A percentile compares a stretch with the other conserved stretches of the same genome.
Evolutionary conservation across 1,140 invertebrate genomes (phyloP).

Genomic region (Cydia fagiglandana): DNA sequence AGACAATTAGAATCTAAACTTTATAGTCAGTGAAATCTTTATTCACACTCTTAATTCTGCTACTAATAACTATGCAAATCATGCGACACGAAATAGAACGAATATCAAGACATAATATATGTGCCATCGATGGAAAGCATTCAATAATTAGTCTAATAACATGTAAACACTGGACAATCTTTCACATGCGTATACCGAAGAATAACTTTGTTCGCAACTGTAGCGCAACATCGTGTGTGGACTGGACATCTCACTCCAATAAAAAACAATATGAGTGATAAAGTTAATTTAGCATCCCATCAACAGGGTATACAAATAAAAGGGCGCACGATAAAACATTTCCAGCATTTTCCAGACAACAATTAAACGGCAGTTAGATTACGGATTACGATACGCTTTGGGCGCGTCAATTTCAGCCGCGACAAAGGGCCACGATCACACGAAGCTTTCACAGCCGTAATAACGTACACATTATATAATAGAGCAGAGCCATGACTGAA

Average conservation of each 20-base stretch:
- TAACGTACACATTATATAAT: constrained; percentile 9
- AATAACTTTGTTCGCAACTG: too few species aligned
- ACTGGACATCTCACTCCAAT: not conserved
- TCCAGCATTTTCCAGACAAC: constrained; percentile 8
- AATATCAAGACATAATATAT: too few species aligned
- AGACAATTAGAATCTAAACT: too few species aligned
- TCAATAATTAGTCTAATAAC: too few species aligned
- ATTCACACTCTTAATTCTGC: too few species aligned
- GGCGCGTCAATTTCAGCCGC: constrained; percentile 20
- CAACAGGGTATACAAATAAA: constrained; percentile 6
- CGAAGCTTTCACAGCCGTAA: constrained; percentile 14
- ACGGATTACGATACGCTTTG: constrained; percentile 23
- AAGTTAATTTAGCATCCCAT: not conserved
- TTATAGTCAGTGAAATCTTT: too few species aligned
- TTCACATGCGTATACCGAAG: too few species aligned
- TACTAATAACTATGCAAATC: too few species aligned
- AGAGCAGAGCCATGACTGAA: not conserved
- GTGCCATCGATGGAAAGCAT: too few species aligned
- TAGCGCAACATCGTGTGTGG: too few species aligned
- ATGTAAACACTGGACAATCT: too few species aligned
- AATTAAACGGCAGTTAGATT: constrained; percentile 27
- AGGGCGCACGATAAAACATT: constrained; percentile 15
- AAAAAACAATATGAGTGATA: not conserved
- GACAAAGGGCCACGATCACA: constrained; percentile 11
- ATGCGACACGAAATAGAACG: too few species aligned